phyloP scores from a whole-genome alignment of 2,888 invertebrate genomes.

The Myopa testacea region DNA sequence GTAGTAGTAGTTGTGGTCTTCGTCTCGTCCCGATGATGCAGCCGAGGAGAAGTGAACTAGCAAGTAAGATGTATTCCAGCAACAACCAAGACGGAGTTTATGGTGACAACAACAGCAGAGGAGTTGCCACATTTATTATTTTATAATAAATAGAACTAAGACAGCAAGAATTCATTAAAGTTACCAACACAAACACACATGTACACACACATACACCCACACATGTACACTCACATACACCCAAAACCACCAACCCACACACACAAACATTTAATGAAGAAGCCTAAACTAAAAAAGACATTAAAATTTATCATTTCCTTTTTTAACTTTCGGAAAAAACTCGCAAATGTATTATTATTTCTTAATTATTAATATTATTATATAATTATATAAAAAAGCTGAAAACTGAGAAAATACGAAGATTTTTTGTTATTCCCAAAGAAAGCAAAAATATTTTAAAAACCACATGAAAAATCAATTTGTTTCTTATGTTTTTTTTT shows the following conservation, averaged over 20 bases:
- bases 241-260: slow-evolving; percentile 49
- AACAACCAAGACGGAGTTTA: slow-evolving; percentile 49
- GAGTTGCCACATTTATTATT: slow-evolving; percentile 47
- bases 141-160: slow-evolving; percentile 41
- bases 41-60: slow-evolving; percentile 44
- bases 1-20: slow-evolving; percentile 37
- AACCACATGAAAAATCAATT: slow-evolving; percentile 16
- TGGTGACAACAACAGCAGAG: slow-evolving; percentile 51
- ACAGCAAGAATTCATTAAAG: slow-evolving; percentile 41
- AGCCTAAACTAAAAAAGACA: slow-evolving; percentile 46
- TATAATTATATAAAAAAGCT: slow-evolving; percentile 65
- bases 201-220: slow-evolving; percentile 48
- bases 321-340: slow-evolving; percentile 49
- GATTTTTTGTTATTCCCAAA: slow-evolving; percentile 45
- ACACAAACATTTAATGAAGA: slow-evolving; percentile 44
- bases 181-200: slow-evolving; percentile 38
- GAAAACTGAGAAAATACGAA: slow-evolving; percentile 57
- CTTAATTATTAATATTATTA: slow-evolving; percentile 65
- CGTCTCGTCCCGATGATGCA: slow-evolving; percentile 39
- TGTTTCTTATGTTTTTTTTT: slow-evolving; percentile 27
- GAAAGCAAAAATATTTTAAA: slow-evolving; percentile 40
- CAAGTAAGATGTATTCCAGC: slow-evolving; percentile 50
- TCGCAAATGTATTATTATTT: slow-evolving; percentile 61
- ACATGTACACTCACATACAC: slow-evolving; percentile 48
- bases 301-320: slow-evolving; percentile 59